A percentile compares a stretch with the other conserved stretches of the same genome.
phyloP scores from a whole-genome alignment of 2,797 vertebrate genomes.

The Mormyrus proboscirostris region DNA sequence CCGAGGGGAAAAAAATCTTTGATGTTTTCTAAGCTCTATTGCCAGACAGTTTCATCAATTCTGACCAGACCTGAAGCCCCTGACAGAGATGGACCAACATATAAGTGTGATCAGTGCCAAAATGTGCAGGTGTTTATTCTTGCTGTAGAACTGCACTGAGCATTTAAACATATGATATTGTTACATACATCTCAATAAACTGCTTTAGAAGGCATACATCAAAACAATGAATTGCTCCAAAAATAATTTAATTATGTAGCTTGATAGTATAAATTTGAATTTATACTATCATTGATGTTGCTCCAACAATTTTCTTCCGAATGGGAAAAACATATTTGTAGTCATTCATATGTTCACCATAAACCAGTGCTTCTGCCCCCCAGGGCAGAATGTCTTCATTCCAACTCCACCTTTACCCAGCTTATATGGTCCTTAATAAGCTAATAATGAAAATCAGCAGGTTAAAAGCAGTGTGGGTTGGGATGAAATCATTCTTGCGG shows the following conservation, averaged over 20 bases:
- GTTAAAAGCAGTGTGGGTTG: neutral
- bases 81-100: neutral
- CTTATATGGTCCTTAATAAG: neutral
- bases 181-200: neutral
- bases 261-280: neutral
- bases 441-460: neutral
- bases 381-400: neutral
- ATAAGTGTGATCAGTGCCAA: neutral
- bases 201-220: neutral
- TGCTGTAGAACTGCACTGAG: neutral
- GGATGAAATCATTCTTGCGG: neutral
- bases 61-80: neutral
- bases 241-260: neutral
- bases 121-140: neutral
- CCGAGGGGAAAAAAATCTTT: neutral
- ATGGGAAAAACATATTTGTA: neutral
- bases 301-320: neutral
- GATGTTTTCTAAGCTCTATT: slow-evolving; percentile 1
- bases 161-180: neutral
- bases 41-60: neutral
- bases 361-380: neutral
- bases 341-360: neutral
- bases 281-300: neutral
- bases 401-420: neutral
- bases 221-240: neutral